Evolutionary conservation across 1,140 invertebrate genomes (phyloP), one percentile per base, ranked within the genome.

Genomic region (Agraylea sexmaculata): DNA sequence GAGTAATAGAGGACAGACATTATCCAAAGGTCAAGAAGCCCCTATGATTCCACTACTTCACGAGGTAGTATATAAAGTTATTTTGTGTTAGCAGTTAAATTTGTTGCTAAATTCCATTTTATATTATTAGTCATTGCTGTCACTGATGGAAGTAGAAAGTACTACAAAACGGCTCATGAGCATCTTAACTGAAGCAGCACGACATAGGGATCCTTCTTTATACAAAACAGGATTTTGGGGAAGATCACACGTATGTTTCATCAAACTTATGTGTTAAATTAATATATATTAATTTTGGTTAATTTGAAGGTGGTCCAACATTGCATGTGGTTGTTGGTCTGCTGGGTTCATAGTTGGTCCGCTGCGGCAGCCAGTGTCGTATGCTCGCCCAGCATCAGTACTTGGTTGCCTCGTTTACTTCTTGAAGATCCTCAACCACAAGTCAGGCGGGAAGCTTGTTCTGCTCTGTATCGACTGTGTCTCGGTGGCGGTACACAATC

Each of bases 171-270:
- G 86, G 31, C 62, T 94, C 17, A 87, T 85, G 40, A 84, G 78
- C 47, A 91, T 93, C 54, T 60, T 95, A 1, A 80, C 84, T 53
- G 86, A 91, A 62, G 85, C 87, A 16, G 83, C 83, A 0, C 64
- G 78, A 28, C 73, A 80, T 0, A 69, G 80, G 37, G 80, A 89
- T 59, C 80, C 79, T 1, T 60, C 68, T n/a, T 65, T 66, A 21
- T 86, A 88, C 45, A 86, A 87, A 54, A 89, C 86, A 39, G 84
- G 86, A 7, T 80, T 90, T 46, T 90, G 85, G 74, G 85, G 86
- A 4, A 66, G 87, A 43, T 81, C 86, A 1, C 84, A 87, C 58
- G 79, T 84, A 35, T 63, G 23, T 11, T 18, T 37, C 28, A 40
- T 42, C 34, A 32, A 31, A 32, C 27, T 16, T 36, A 23, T 34